These are phyloP conservation scores for Psammodynastes pulverulentus DNA, from an alignment of 2,113 vertebrate genomes.

Conservation along the genomic window DNA sequence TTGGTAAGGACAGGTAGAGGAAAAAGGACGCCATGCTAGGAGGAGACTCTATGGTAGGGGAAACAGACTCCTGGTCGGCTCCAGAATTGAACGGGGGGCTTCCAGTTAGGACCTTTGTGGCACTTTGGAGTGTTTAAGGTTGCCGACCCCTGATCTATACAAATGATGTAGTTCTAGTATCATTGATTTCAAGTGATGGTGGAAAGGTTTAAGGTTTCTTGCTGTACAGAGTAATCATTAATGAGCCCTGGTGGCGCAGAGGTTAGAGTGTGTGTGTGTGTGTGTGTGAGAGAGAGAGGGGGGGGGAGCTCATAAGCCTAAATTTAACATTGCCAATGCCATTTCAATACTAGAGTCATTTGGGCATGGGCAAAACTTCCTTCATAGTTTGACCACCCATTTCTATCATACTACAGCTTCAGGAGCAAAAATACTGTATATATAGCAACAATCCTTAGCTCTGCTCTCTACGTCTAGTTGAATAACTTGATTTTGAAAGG, in stretches of 20 bases:
- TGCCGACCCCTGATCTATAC: too few relatives aligned
- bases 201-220: background rate
- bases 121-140: too few relatives aligned
- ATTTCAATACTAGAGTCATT: background rate
- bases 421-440: background rate
- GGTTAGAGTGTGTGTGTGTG: background rate
- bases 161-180: background rate
- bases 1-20: too few relatives aligned
- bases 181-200: background rate
- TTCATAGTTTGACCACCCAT: background rate
- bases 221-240: background rate
- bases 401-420: background rate
- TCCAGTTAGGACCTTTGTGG: too few relatives aligned
- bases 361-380: background rate
- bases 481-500: conserved; percentile 39
- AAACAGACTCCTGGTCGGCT: too few relatives aligned
- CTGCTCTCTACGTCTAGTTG: conserved; percentile 36
- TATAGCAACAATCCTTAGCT: background rate
- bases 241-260: too few relatives aligned
- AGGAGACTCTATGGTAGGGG: too few relatives aligned
- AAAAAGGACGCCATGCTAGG: too few relatives aligned
- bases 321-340: background rate
- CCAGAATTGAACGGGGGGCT: too few relatives aligned
- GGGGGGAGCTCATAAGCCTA: background rate
- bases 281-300: too few relatives aligned